Evolutionary conservation across 2,797 vertebrate genomes (phyloP).

Genomic region (Chelon auratus): DNA sequence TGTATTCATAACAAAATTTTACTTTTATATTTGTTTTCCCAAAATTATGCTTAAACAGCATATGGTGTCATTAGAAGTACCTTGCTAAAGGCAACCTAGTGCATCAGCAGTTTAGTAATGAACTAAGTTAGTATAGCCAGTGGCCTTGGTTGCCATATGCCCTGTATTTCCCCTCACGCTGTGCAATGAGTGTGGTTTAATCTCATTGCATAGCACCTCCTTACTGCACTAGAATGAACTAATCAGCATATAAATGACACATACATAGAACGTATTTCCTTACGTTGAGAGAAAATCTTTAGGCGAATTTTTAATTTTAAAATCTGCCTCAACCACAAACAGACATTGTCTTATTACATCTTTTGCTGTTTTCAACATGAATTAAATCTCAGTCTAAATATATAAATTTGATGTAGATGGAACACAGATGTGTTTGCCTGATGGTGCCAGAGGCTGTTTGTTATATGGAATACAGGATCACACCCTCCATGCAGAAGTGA

Average conservation of each 20-base stretch:
- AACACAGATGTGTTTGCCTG: conserved; percentile 50
- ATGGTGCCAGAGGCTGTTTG: conserved; percentile 41
- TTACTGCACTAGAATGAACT: neutral
- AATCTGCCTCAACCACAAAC: neutral
- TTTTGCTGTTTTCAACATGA: neutral
- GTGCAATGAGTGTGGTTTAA: conserved; percentile 19
- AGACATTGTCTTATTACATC: neutral
- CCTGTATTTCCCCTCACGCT: conserved; percentile 27
- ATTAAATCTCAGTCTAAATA: neutral
- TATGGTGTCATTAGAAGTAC: conserved; percentile 48
- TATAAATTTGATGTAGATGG: conserved; percentile 21
- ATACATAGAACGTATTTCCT: neutral
- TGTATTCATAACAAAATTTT: neutral
- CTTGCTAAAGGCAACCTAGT: conserved; percentile 44
- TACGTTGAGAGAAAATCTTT: neutral
- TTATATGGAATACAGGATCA: conserved; percentile 45
- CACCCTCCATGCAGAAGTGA: conserved; percentile 47
- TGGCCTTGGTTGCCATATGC: conserved; percentile 63
- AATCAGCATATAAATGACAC: conserved; percentile 16
- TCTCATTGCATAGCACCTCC: conserved; percentile 18
- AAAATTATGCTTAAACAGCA: conserved; percentile 33
- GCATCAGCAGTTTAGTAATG: conserved; percentile 61
- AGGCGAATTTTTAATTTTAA: too few species aligned
- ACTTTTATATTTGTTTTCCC: conserved; percentile 12
- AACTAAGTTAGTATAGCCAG: conserved; percentile 44